These are phyloP conservation scores for Phymorhynchus buccinoides DNA, from an alignment of 1,140 invertebrate species.

Conservation along the genomic window DNA sequence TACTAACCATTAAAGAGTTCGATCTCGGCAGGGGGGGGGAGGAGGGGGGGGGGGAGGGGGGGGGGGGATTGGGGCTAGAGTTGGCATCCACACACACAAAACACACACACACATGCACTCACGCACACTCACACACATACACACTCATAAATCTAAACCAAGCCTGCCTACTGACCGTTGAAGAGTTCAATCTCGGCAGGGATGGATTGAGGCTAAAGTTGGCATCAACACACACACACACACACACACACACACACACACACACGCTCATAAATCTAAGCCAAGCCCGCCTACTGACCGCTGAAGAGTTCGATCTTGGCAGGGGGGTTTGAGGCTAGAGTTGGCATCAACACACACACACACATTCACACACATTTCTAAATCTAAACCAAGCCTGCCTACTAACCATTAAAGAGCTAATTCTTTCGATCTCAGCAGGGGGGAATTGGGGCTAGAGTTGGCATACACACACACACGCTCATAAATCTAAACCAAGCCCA, in stretches of 20 bases:
- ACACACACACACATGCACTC: neutral
- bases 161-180: conserved; percentile 43
- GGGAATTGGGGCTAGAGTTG: neutral
- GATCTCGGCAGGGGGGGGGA: conserved; percentile 23
- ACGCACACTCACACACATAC: neutral
- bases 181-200: conserved; percentile 45
- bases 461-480: neutral
- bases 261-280: neutral
- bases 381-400: neutral
- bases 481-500: neutral
- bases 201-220: conserved; percentile 37
- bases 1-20: conserved; percentile 49
- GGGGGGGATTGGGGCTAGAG: neutral
- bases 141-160: neutral
- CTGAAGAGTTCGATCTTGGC: conserved; percentile 48
- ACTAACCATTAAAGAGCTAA: conserved; percentile 48
- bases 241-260: neutral
- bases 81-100: neutral
- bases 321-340: neutral
- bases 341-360: neutral
- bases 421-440: conserved; percentile 37
- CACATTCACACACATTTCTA: neutral
- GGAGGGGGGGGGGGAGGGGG: neutral
- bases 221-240: conserved; percentile 37
- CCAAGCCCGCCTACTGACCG: conserved; percentile 37